A percentile compares a stretch with the other conserved stretches of the same genome.
phyloP scores from a whole-genome alignment of 2,888 invertebrate genomes.

The Zygothrica quintamaculata region DNA sequence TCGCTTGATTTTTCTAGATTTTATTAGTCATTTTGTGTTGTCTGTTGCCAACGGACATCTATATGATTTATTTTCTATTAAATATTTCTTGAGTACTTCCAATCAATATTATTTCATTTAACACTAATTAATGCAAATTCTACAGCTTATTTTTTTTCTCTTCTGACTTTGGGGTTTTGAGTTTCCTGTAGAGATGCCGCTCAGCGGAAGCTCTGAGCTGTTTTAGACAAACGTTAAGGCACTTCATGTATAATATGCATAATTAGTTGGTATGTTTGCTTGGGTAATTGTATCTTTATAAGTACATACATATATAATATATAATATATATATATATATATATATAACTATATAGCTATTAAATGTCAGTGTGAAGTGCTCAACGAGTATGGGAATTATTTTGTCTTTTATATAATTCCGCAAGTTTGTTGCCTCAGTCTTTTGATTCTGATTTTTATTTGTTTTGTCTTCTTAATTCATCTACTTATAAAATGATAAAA shows the following conservation, averaged over 20 bases:
- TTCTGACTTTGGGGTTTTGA: conserved; percentile 36
- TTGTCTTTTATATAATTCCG: conserved; percentile 40
- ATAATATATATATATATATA: too few species aligned
- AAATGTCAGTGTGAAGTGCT: conserved; percentile 53
- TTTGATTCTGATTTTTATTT: conserved; percentile 12
- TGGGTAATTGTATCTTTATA: conserved; percentile 46
- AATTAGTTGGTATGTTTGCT: conserved; percentile 58
- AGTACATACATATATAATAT: too few species aligned
- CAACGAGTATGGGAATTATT: conserved; percentile 19
- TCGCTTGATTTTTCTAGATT: too few species aligned
- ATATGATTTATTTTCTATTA: conserved; percentile 60
- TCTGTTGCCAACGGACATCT: conserved; percentile 18
- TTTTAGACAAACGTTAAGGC: conserved; percentile 53
- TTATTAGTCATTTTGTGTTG: neutral
- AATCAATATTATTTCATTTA: conserved; percentile 64
- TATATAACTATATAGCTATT: conserved; percentile 40
- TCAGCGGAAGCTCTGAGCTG: conserved; percentile 68
- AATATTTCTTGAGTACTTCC: conserved; percentile 55
- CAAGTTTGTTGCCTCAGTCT: conserved; percentile 59
- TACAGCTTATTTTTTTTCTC: conserved; percentile 24
- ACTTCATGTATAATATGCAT: conserved; percentile 63
- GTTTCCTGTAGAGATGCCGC: conserved; percentile 64
- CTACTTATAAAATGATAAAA: too few species aligned
- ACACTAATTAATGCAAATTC: conserved; percentile 66
- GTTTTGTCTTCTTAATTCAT: conserved; percentile 23